Conservation (phyloP, 2,888 invertebrate genomes). For the Drosophila sordidula region DNA sequence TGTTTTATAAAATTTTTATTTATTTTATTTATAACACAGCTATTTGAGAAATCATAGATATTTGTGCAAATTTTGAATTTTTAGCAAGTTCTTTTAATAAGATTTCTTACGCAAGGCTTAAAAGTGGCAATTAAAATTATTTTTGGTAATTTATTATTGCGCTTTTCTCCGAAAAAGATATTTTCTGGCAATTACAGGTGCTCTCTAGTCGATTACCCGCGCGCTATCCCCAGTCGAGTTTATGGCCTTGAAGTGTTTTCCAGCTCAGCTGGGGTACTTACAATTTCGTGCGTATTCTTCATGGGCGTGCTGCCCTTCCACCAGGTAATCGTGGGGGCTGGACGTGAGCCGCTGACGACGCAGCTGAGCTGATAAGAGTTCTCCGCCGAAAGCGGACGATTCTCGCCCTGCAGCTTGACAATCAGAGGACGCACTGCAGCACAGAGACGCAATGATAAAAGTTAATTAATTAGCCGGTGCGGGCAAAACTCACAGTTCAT, state of each 20-base stretch:
- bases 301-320: constrained; percentile 90
- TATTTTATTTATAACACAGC: too few relatives aligned
- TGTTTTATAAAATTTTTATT: too few relatives aligned
- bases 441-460: constrained; percentile 35
- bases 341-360: constrained; percentile 90
- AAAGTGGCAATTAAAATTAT: not conserved
- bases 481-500: constrained; percentile 86
- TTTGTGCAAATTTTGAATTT: too few relatives aligned
- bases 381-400: constrained; percentile 90
- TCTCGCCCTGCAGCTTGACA: constrained; percentile 89
- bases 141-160: not conserved
- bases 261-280: constrained; percentile 84
- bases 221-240: not conserved
- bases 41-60: too few relatives aligned
- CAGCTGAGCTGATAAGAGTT: constrained; percentile 90
- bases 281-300: constrained; percentile 89
- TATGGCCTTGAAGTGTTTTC: constrained; percentile 6
- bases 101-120: not conserved
- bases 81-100: not conserved
- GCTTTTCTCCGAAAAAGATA: too few relatives aligned
- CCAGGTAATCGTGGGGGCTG: constrained; percentile 92
- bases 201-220: not conserved
- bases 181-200: constrained; percentile 5
- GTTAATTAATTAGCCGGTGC: constrained; percentile 62
- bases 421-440: constrained; percentile 90